These are phyloP conservation scores for Dicyrtomina minuta DNA, from an alignment of 2,888 invertebrate genomes.

Conservation along the genomic window DNA sequence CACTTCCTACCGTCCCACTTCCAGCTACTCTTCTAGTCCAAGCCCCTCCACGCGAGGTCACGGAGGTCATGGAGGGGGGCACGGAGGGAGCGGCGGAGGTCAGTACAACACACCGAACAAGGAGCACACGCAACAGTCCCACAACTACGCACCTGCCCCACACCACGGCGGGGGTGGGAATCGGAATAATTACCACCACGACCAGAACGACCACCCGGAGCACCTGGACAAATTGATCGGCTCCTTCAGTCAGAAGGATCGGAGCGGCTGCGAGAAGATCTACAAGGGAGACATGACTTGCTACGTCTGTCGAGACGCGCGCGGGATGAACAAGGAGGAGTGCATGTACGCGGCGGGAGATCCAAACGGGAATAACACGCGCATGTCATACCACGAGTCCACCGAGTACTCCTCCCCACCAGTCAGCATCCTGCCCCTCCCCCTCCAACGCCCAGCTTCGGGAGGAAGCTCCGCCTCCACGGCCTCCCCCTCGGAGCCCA, in stretches of 20 bases:
- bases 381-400: conserved; percentile 68
- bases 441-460: too few relatives aligned
- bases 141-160: conserved; percentile 46
- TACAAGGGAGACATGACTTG: conserved; percentile 75
- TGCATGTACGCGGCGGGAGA: conserved; percentile 75
- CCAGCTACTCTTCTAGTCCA: conserved; percentile 32
- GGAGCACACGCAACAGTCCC: conserved; percentile 44
- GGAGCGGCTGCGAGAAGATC: conserved; percentile 69
- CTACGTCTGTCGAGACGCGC: conserved; percentile 72
- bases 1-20: conserved; percentile 37
- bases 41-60: conserved; percentile 11
- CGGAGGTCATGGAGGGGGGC: conserved; percentile 9
- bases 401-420: conserved; percentile 59
- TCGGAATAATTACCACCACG: too few relatives aligned
- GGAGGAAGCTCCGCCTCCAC: too few relatives aligned
- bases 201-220: too few relatives aligned
- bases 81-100: too few relatives aligned
- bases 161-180: too few relatives aligned
- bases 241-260: conserved; percentile 71
- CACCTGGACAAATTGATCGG: conserved; percentile 71
- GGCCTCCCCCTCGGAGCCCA: neutral
- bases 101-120: conserved; percentile 39
- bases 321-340: conserved; percentile 72
- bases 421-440: conserved; percentile 41
- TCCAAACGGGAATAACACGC: conserved; percentile 67